Percentiles rank a stretch among this genome's conserved stretches.
These are phyloP conservation scores for Corythaeola cristata DNA, from an alignment of 2,113 vertebrate species.

Conservation along the genomic window DNA sequence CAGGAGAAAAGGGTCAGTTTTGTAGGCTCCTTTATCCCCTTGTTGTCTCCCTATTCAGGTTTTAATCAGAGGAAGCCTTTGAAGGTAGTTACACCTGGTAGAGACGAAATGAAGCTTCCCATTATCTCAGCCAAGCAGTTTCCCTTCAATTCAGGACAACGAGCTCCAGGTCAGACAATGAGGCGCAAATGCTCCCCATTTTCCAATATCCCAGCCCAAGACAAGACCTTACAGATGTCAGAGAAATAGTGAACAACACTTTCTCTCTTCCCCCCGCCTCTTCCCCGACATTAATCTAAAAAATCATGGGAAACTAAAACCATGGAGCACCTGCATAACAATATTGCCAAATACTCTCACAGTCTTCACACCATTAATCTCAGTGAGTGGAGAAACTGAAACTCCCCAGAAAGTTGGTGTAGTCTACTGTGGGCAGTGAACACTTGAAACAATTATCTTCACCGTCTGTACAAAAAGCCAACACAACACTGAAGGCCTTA, in stretches of 20 bases:
- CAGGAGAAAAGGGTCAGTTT: not conserved
- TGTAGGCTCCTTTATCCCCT: not conserved
- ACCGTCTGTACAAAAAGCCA: not conserved
- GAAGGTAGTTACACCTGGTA: not conserved
- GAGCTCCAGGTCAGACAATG: not conserved
- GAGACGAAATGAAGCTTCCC: not conserved
- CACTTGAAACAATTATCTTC: not conserved
- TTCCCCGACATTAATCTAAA: not conserved
- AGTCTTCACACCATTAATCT: not conserved
- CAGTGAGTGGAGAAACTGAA: not conserved
- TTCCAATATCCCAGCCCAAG: not conserved
- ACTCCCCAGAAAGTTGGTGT: not conserved
- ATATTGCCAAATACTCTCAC: not conserved
- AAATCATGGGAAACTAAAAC: not conserved
- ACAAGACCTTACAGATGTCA: not conserved
- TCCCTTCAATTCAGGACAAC: not conserved
- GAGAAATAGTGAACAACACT: fast-evolving
- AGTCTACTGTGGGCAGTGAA: not conserved
- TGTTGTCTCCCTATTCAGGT: not conserved
- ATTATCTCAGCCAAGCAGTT: not conserved
- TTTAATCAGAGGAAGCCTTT: not conserved
- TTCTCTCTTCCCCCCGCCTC: not conserved
- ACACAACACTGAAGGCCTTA: not conserved
- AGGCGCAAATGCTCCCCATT: not conserved
- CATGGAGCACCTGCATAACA: not conserved